A percentile compares a stretch with the other conserved stretches of the same genome.
Evolutionary conservation across 2,113 vertebrate species (phyloP).

Genomic region (Malurus elegans): DNA sequence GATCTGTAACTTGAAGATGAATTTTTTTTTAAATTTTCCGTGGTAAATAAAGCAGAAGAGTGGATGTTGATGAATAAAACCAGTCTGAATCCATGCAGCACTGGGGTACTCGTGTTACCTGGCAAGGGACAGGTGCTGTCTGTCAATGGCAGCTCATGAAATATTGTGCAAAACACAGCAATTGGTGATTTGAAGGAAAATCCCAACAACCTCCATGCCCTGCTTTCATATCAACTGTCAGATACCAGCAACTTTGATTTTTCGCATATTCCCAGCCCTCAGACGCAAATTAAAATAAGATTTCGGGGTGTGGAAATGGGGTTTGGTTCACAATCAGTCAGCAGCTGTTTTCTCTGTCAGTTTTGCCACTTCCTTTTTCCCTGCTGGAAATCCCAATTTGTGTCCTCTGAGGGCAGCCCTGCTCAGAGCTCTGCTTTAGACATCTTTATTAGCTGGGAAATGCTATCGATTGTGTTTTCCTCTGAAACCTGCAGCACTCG

Average conservation of each 20-base stretch:
- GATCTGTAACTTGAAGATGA: background rate
- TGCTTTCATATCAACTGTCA: background rate
- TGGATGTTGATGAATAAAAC: background rate
- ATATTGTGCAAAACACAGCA: background rate
- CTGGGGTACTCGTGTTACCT: accelerated
- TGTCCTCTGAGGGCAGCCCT: background rate
- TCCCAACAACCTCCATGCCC: background rate
- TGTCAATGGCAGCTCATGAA: background rate
- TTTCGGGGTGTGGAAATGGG: background rate
- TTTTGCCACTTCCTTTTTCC: background rate
- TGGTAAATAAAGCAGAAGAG: background rate
- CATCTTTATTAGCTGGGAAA: slow-evolving; percentile 17
- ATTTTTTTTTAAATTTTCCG: background rate
- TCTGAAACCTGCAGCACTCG: background rate
- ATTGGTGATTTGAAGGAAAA: background rate
- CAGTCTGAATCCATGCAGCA: background rate
- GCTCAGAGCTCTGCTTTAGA: background rate
- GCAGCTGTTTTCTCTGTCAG: background rate
- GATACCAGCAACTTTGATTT: background rate
- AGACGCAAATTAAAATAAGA: background rate
- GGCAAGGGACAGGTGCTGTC: background rate
- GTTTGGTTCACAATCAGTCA: background rate
- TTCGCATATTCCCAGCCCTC: background rate
- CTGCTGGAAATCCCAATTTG: background rate
- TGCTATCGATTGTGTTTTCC: background rate